Base-by-base conservation (phyloP, 1,140 invertebrate species). In the Sarcophaga peregrina region DNA sequence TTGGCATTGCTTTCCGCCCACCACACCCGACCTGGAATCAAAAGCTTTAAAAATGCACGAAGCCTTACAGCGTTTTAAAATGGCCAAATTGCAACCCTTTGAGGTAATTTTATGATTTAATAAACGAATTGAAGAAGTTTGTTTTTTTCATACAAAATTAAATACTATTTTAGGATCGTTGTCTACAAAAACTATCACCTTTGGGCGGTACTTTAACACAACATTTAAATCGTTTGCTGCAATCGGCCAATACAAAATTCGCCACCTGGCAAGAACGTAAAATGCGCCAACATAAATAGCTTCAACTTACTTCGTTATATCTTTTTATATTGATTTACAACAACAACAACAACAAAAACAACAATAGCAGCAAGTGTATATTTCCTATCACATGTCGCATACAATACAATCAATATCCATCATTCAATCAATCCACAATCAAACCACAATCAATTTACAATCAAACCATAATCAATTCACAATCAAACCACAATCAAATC, bases 1-100 rank as follows among this genome's bases (percentile, higher is more conserved):
- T 91, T 99, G 98, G 97, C 93, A 94, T 46, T 96, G 96, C 90
- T 98, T 99, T 91, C 98, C 97, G 75, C 95, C 96, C 11, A 96
- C 95, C 0, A 95, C 94, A 8, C 93, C 94, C 54, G 93, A 94
- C 80, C 90, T 95, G 11, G 95, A 97, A 87, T 95, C 96, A 48
- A 97, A 98, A 91, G 94, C 96, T 2, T 92, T 94, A 25, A 94
- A 94, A 86, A 97, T 97, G 94, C 95, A 98, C 84, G 94, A 96
- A 85, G 97, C 97, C 0, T 88, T 99, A 78, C 94, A 96, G 81
- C 94, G 95, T 87, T 98, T 98, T 91, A 95, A 97, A 91, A 93
- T 94, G 85, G 95, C 95, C 20, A 97, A 96, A 91, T 88, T 99
- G 10, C 94, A 96, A 87, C 96, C 95, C 15, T 96, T 96, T 90